Evolutionary conservation across 2,888 invertebrate genomes (phyloP).

Genomic region (Oxycera nigricornis): DNA sequence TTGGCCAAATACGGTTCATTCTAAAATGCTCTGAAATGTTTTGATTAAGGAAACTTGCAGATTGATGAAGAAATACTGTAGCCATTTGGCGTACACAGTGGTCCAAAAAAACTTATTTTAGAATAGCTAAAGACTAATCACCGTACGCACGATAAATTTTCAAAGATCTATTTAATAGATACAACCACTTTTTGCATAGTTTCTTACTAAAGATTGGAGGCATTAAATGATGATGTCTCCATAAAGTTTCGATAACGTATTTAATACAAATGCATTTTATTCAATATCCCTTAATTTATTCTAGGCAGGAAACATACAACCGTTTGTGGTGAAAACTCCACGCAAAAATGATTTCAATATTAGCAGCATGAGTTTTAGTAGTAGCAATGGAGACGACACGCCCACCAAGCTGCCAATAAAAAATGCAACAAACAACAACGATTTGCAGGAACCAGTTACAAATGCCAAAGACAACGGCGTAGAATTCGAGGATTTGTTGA

Average conservation of each 20-base stretch:
- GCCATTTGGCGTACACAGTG: too few relatives aligned
- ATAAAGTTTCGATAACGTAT: background rate
- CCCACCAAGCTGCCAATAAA: background rate
- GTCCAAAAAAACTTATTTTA: too few relatives aligned
- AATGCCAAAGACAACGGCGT: background rate
- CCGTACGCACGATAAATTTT: background rate
- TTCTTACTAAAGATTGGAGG: too few relatives aligned
- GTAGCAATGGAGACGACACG: background rate
- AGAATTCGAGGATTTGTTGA: conserved; percentile 1
- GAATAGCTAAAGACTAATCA: background rate
- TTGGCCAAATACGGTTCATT: too few relatives aligned
- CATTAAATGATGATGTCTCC: background rate
- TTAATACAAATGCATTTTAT: background rate
- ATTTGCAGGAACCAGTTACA: background rate
- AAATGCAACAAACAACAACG: background rate
- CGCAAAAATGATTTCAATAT: conserved; percentile 1
- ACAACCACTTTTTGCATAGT: too few relatives aligned
- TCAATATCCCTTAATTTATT: too few relatives aligned
- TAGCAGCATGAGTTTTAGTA: background rate
- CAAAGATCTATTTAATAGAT: too few relatives aligned
- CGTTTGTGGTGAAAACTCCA: conserved; percentile 24
- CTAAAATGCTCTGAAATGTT: too few relatives aligned
- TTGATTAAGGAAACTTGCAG: too few relatives aligned
- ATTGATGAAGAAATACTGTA: too few relatives aligned
- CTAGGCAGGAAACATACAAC: conserved; percentile 31